These are phyloP conservation scores for Hyphantria cunea DNA, from an alignment of 1,140 invertebrate genomes.

Conservation along the genomic window DNA sequence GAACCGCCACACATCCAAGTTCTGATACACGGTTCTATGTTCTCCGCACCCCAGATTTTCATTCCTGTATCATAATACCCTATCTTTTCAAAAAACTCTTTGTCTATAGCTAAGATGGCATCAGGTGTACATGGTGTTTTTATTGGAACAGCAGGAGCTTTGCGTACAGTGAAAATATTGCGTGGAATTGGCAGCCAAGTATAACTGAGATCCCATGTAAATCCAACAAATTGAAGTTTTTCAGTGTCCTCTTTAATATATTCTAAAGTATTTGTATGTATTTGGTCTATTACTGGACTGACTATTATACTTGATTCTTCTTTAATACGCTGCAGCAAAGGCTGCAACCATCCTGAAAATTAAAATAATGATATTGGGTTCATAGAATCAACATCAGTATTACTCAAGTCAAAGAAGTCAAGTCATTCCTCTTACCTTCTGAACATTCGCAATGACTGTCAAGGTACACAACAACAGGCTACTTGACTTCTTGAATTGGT, in stretches of 20 bases:
- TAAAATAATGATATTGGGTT: neutral
- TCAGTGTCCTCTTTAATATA: conserved; percentile 45
- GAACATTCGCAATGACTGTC: conserved; percentile 56
- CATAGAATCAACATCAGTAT: too few relatives aligned
- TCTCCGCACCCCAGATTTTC: conserved; percentile 94
- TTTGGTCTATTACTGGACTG: conserved; percentile 93
- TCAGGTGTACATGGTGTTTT: conserved; percentile 94
- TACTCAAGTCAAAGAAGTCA: too few relatives aligned
- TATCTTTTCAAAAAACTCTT: conserved; percentile 92
- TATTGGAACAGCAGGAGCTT: conserved; percentile 28
- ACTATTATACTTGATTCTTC: conserved; percentile 90
- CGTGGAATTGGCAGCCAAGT: conserved; percentile 36
- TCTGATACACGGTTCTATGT: conserved; percentile 95
- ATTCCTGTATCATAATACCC: conserved; percentile 91
- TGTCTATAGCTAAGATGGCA: conserved; percentile 93
- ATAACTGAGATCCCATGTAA: conserved; percentile 41
- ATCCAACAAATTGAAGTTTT: conserved; percentile 43
- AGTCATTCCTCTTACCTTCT: conserved; percentile 33
- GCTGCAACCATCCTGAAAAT: conserved; percentile 93
- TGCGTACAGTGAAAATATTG: conserved; percentile 14
- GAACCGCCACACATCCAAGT: conserved; percentile 98
- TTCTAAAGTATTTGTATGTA: conserved; percentile 84
- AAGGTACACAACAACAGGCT: conserved; percentile 43
- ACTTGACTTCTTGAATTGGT: conserved; percentile 34
- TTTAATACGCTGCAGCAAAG: conserved; percentile 93